phyloP scores from a whole-genome alignment of 2,888 invertebrate species.

The Eledone cirrhosa region DNA sequence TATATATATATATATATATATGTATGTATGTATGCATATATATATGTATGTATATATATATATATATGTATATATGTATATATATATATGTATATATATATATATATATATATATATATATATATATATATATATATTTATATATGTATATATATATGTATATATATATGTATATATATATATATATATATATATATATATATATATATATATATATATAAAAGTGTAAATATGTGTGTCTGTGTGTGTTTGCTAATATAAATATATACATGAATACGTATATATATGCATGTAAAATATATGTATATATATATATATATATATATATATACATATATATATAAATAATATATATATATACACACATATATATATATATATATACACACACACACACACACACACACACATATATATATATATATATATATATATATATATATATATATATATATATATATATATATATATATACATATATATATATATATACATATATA shows the following conservation, averaged over 20 bases:
- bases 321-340: background rate
- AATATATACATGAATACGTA: slow-evolving; percentile 8
- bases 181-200: slow-evolving; percentile 12
- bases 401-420: background rate
- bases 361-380: slow-evolving; percentile 1
- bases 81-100: background rate
- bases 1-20: background rate
- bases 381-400: background rate
- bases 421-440: background rate
- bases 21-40: background rate
- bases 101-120: background rate
- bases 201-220: slow-evolving; percentile 17
- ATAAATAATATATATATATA: background rate
- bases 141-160: background rate
- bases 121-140: background rate
- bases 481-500: too few relatives aligned
- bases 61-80: background rate
- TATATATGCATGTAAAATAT: background rate
- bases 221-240: too few relatives aligned
- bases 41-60: slow-evolving; percentile 5
- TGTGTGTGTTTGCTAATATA: background rate
- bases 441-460: background rate
- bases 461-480: too few relatives aligned
- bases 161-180: background rate
- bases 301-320: background rate